Evolutionary conservation across 1,140 invertebrate species (phyloP).

Genomic region (Zaprionus ghesquierei): DNA sequence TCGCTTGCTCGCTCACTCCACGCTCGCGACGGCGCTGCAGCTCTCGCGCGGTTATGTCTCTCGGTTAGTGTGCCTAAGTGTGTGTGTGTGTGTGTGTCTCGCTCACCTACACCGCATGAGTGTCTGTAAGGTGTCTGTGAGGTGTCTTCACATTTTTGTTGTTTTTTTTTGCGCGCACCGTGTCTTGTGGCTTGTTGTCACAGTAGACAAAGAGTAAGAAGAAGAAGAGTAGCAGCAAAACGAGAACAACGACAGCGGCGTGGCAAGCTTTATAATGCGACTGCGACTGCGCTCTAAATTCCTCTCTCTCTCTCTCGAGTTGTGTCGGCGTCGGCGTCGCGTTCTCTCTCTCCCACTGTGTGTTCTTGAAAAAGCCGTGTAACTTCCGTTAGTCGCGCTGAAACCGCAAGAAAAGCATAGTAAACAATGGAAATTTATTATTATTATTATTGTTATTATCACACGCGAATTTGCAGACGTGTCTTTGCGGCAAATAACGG

Average conservation of each 20-base stretch:
- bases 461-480: conserved; percentile 43
- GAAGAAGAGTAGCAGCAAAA: conserved; percentile 14
- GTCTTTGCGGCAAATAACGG: conserved; percentile 20
- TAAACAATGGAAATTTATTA: conserved; percentile 59
- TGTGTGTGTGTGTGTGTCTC: neutral
- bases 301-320: neutral
- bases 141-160: conserved; percentile 37
- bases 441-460: conserved; percentile 26
- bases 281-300: conserved; percentile 56
- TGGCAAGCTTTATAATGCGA: conserved; percentile 56
- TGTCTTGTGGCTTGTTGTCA: conserved; percentile 19
- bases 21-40: conserved; percentile 12
- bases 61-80: neutral
- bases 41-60: conserved; percentile 17
- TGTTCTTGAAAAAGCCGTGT: conserved; percentile 23
- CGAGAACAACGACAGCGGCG: conserved; percentile 27
- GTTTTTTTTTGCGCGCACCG: conserved; percentile 22
- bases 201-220: neutral
- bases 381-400: conserved; percentile 67
- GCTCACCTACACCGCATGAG: neutral
- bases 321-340: too few species aligned
- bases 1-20: conserved; percentile 29
- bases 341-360: neutral
- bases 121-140: conserved; percentile 16
- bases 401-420: conserved; percentile 4